Conservation (phyloP, 1,140 invertebrate genomes). For the Globodera rostochiensis region DNA sequence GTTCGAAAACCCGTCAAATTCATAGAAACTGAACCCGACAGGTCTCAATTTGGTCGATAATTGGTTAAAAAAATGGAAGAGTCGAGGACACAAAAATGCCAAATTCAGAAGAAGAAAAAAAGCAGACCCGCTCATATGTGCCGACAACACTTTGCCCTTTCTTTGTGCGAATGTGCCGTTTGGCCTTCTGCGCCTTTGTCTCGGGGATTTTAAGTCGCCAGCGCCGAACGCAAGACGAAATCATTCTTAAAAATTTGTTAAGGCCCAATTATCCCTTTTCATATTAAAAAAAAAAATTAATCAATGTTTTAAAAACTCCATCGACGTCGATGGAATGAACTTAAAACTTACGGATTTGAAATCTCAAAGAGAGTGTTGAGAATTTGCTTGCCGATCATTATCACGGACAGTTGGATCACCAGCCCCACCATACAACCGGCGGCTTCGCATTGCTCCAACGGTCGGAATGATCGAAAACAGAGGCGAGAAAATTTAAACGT, state of each 20-base stretch:
- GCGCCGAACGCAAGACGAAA: slow-evolving; percentile 46
- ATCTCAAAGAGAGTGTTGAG: slow-evolving; percentile 79
- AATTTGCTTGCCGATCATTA: slow-evolving; percentile 82
- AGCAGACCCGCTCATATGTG: background rate
- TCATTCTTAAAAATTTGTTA: slow-evolving; percentile 35
- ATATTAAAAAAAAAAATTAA: too few species aligned
- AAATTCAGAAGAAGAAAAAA: too few species aligned
- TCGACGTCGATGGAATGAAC: too few species aligned
- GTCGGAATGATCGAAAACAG: background rate
- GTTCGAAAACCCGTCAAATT: too few species aligned
- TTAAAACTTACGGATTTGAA: slow-evolving; percentile 73
- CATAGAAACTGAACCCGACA: too few species aligned
- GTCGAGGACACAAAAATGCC: too few species aligned
- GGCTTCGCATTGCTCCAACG: slow-evolving; percentile 72
- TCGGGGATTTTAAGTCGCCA: slow-evolving; percentile 55
- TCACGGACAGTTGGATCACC: slow-evolving; percentile 79
- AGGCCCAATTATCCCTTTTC: too few species aligned
- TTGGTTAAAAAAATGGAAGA: too few species aligned
- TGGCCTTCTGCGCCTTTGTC: slow-evolving; percentile 39
- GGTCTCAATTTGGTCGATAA: too few species aligned
- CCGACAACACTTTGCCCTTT: slow-evolving; percentile 1
- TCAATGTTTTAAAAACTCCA: background rate
- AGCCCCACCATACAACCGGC: slow-evolving; percentile 81
- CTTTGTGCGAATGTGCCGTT: slow-evolving; percentile 20
- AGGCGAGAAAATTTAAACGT: background rate